Evolutionary conservation across 2,888 invertebrate genomes (phyloP).

Genomic region (Chrysolina haemoptera): DNA sequence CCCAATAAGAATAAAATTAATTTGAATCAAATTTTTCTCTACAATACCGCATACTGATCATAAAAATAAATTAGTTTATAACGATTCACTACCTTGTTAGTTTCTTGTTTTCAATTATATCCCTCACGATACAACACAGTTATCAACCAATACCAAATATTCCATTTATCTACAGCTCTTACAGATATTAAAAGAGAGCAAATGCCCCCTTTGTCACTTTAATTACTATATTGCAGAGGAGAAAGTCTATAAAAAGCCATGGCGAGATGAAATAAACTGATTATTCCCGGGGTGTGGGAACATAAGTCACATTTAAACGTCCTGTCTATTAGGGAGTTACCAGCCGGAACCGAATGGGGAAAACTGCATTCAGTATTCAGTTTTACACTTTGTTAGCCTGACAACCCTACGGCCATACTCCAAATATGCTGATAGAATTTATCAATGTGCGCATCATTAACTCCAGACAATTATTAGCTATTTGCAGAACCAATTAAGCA

Average conservation of each 20-base stretch:
- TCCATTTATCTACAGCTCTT: constrained; percentile 15
- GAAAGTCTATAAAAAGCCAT: constrained; percentile 46
- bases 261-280: constrained; percentile 49
- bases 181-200: constrained; percentile 37
- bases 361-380: constrained; percentile 45
- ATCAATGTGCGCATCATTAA: constrained; percentile 61
- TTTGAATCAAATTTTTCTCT: no score
- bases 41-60: no score
- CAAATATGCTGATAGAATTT: constrained; percentile 60
- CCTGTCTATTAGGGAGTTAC: constrained; percentile 54
- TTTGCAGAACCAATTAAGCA: constrained; percentile 56
- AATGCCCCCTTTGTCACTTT: constrained; percentile 50
- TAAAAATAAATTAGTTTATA: no score
- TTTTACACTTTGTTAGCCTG: constrained; percentile 54
- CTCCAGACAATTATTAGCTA: constrained; percentile 57
- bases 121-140: neutral
- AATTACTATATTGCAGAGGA: constrained; percentile 48
- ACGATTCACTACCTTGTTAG: neutral
- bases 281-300: constrained; percentile 51
- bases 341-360: constrained; percentile 54
- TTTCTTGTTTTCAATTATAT: neutral
- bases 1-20: no score
- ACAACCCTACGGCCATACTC: constrained; percentile 46
- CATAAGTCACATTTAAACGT: constrained; percentile 52
- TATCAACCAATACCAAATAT: constrained; percentile 3